Evolutionary conservation across 2,888 invertebrate genomes (phyloP), one percentile per base, ranked within the genome.

Genomic region (Odontocerum albicorne): DNA sequence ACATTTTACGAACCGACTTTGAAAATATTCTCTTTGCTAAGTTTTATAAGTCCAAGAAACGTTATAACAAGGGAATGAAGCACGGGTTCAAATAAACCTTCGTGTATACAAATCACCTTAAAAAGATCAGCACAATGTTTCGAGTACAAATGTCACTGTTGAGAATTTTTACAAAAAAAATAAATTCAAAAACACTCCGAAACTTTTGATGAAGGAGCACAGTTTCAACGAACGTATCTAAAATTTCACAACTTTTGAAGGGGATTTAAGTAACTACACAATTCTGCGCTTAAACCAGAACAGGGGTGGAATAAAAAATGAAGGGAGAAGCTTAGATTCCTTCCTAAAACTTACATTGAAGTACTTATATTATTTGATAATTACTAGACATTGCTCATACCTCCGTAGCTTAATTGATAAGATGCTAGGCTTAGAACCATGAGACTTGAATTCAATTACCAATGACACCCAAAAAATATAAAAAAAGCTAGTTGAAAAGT

Each of bases 41-140:
- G 32, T 55, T 55, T 49, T 42, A 21, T 38, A 31, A 46, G 47
- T 49, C 47, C 49, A 49, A 52, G 52, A 52, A 47, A 57, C 49
- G 57, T 57, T 57, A 52, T 53, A 57, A 57, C 57, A 52, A 57
- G 57, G 49, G 52, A 52, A 57, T 53, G 52, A 53, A 49, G 57
- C 44, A 57, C 47, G 47, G 44, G 52, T 49, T 53, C 42, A 22
- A 49, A 43, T 53, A 53, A 46, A 27, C 27, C 10, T 10, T 27
- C 10, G 27, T 27, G n/a, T n/a, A n/a, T n/a, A n/a, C n/a, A n/a
- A n/a, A n/a, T n/a, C n/a, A n/a, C n/a, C n/a, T n/a, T n/a, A n/a
- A n/a, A n/a, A n/a, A n/a, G n/a, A n/a, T n/a, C n/a, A n/a, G n/a
- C n/a, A n/a, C n/a, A n/a, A n/a, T n/a, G n/a, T n/a, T n/a, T n/a